A percentile compares a stretch with the other conserved stretches of the same genome.
Conservation (phyloP, 2,888 invertebrate genomes). For the Cetonia aurata region DNA sequence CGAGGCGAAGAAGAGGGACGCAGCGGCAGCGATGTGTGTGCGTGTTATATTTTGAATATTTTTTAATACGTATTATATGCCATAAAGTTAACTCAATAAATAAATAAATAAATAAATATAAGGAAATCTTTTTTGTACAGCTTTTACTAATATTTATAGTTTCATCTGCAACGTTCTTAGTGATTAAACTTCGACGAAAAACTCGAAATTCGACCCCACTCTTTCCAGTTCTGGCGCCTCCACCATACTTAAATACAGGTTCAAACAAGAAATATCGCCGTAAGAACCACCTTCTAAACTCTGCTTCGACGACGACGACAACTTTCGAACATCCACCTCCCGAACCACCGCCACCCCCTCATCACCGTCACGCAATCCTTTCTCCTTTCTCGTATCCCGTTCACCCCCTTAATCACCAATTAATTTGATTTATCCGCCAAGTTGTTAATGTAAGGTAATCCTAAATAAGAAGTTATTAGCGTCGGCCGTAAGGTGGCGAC, state of each 20-base stretch:
- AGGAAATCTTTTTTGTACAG: too few relatives aligned
- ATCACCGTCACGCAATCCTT: conserved; percentile 31
- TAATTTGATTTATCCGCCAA: conserved; percentile 41
- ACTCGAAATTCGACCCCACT: too few relatives aligned
- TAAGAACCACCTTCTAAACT: conserved; percentile 9
- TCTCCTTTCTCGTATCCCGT: neutral
- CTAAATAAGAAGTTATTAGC: conserved; percentile 40
- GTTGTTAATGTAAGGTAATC: conserved; percentile 41
- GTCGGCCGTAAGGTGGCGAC: conserved; percentile 38
- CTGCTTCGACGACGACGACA: conserved; percentile 8
- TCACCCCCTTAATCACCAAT: conserved; percentile 38
- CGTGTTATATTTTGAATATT: too few relatives aligned
- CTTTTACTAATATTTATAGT: too few relatives aligned
- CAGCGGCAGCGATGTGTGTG: too few relatives aligned
- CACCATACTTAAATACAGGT: conserved; percentile 6
- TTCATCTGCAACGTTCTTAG: too few relatives aligned
- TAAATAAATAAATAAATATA: too few relatives aligned
- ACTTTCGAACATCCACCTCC: conserved; percentile 7
- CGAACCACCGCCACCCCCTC: neutral
- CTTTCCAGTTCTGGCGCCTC: too few relatives aligned
- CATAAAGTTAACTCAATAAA: too few relatives aligned
- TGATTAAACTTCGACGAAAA: too few relatives aligned
- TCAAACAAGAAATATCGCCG: conserved; percentile 29
- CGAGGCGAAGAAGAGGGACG: too few relatives aligned
- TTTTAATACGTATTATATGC: too few relatives aligned